A percentile compares a stretch with the other conserved stretches of the same genome.
Evolutionary conservation across 2,797 vertebrate species (phyloP).

Genomic region (Tiaroga cobitis): DNA sequence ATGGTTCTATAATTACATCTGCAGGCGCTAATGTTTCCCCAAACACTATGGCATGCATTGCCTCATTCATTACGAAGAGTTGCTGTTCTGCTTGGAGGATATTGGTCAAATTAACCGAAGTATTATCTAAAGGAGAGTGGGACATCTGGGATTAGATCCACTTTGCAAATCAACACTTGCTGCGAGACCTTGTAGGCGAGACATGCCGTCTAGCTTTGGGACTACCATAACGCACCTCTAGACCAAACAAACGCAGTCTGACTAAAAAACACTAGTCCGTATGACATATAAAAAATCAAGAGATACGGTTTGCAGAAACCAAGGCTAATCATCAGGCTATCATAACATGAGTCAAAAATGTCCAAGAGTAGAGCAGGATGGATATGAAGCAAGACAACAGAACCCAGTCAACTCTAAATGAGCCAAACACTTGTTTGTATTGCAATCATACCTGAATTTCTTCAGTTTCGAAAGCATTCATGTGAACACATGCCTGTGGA

Average conservation of each 20-base stretch:
- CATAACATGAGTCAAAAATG: neutral
- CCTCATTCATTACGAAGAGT: constrained; percentile 6
- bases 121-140: constrained; percentile 21
- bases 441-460: constrained; percentile 7
- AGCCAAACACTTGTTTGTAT: constrained; percentile 5
- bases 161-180: constrained; percentile 22
- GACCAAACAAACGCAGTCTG: constrained; percentile 54
- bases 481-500: constrained; percentile 34
- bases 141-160: constrained; percentile 26
- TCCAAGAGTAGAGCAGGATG: constrained; percentile 1
- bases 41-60: constrained; percentile 12
- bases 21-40: constrained; percentile 25
- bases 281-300: constrained; percentile 36
- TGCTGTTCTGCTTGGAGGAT: constrained; percentile 12
- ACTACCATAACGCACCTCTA: constrained; percentile 7
- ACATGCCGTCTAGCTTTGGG: constrained; percentile 28
- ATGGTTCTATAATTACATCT: constrained; percentile 29
- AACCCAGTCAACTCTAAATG: neutral
- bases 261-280: neutral
- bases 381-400: neutral
- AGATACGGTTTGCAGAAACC: constrained; percentile 25
- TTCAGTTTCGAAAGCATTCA: neutral
- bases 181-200: constrained; percentile 51
- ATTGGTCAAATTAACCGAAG: constrained; percentile 1
- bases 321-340: constrained; percentile 9